Percentiles rank a stretch among this genome's conserved stretches.
Evolutionary conservation across 2,888 invertebrate genomes (phyloP).

Genomic region (Osedax fenrisi): DNA sequence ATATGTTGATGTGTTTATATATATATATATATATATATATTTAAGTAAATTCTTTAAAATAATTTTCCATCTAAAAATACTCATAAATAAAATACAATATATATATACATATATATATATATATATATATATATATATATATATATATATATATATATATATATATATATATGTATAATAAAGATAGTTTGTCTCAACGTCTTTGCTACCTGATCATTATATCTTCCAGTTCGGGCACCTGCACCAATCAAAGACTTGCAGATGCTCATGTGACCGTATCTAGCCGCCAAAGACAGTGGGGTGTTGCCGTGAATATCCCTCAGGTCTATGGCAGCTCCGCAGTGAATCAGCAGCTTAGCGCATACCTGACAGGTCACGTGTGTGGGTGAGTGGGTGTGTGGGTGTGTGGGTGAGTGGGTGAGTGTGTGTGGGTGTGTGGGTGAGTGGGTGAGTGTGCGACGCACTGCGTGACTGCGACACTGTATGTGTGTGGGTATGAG

Average conservation of each 20-base stretch:
- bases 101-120: too few relatives aligned
- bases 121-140: too few relatives aligned
- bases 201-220: not conserved
- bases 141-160: too few relatives aligned
- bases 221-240: not conserved
- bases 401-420: not conserved
- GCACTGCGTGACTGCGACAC: too few relatives aligned
- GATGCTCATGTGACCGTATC: slow-evolving; percentile 31
- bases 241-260: slow-evolving; percentile 32
- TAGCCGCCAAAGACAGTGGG: slow-evolving; percentile 33
- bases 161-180: too few relatives aligned
- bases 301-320: slow-evolving; percentile 33
- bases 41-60: too few relatives aligned
- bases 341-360: slow-evolving; percentile 24
- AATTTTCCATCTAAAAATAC: too few relatives aligned
- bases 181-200: too few relatives aligned
- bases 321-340: slow-evolving; percentile 24
- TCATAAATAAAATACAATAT: too few relatives aligned
- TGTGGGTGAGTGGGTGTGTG: not conserved
- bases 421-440: not conserved
- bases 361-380: slow-evolving; percentile 26
- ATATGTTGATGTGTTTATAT: too few relatives aligned
- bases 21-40: too few relatives aligned
- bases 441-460: too few relatives aligned
- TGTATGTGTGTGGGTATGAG: not conserved